Conservation (phyloP, 2,888 invertebrate species). For the Fragum whitleyi region DNA sequence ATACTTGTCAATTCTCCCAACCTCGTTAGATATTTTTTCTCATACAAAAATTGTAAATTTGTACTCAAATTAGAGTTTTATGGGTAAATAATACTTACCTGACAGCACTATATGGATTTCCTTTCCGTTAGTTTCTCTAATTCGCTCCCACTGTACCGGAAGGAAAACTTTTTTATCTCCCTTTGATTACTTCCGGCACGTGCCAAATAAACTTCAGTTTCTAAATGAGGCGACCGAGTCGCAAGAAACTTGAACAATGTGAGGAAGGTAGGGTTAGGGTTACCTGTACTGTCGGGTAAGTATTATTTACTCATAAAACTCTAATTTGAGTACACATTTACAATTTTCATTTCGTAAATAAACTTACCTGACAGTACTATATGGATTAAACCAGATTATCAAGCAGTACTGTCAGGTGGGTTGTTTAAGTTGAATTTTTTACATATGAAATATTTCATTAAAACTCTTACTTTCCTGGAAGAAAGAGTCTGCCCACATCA, state of each 20-base stretch:
- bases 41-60: too few relatives aligned
- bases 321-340: too few relatives aligned
- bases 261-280: background rate
- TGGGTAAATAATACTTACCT: too few relatives aligned
- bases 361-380: too few relatives aligned
- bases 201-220: background rate
- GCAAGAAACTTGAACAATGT: conserved; percentile 15
- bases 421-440: background rate
- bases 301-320: too few relatives aligned
- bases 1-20: too few relatives aligned
- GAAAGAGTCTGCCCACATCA: too few relatives aligned
- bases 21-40: too few relatives aligned
- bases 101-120: too few relatives aligned
- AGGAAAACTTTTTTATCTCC: background rate
- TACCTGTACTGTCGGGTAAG: conserved; percentile 26
- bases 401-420: conserved; percentile 13
- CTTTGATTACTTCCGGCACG: too few relatives aligned
- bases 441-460: background rate
- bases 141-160: background rate
- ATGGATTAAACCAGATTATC: conserved; percentile 2
- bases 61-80: background rate
- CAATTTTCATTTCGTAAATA: too few relatives aligned
- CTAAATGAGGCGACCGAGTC: background rate
- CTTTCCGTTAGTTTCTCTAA: background rate
- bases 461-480: too few relatives aligned